These are phyloP conservation scores for Piscicola geometra DNA, from an alignment of 2,888 invertebrate species.

Conservation along the genomic window DNA sequence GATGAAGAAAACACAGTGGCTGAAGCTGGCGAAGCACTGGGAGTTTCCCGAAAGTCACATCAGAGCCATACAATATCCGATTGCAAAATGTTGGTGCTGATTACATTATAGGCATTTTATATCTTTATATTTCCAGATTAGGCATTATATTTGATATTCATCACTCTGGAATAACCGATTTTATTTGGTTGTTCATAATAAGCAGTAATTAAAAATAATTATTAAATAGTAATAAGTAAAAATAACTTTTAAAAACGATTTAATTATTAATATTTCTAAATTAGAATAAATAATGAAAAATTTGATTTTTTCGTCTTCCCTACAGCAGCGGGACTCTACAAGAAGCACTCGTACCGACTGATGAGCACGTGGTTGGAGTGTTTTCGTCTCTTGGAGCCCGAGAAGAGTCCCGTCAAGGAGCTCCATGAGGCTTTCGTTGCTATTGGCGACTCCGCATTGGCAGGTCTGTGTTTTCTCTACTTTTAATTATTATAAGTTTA, in stretches of 20 bases:
- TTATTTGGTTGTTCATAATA: too few species aligned
- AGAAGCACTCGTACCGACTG: slow-evolving; percentile 67
- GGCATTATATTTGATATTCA: too few species aligned
- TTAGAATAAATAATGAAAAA: too few species aligned
- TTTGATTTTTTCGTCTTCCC: background rate
- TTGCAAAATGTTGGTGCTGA: background rate
- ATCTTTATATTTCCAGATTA: too few species aligned
- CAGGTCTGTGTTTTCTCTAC: slow-evolving; percentile 57
- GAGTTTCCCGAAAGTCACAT: slow-evolving; percentile 68
- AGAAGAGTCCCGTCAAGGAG: slow-evolving; percentile 63
- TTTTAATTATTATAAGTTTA: too few species aligned
- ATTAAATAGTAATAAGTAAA: too few species aligned
- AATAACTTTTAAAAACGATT: too few species aligned
- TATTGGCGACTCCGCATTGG: slow-evolving; percentile 61
- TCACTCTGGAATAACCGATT: too few species aligned
- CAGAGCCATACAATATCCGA: slow-evolving; percentile 61
- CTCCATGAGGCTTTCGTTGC: slow-evolving; percentile 65
- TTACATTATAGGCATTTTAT: too few species aligned
- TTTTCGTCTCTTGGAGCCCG: slow-evolving; percentile 57
- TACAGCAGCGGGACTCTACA: slow-evolving; percentile 59
- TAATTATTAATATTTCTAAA: too few species aligned
- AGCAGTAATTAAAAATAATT: too few species aligned
- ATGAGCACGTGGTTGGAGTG: slow-evolving; percentile 67
- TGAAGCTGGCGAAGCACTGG: slow-evolving; percentile 65
- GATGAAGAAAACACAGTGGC: slow-evolving; percentile 65